Evolutionary conservation across 2,797 vertebrate genomes (phyloP), one percentile per base, ranked within the genome.

Genomic region (Coilia nasus): DNA sequence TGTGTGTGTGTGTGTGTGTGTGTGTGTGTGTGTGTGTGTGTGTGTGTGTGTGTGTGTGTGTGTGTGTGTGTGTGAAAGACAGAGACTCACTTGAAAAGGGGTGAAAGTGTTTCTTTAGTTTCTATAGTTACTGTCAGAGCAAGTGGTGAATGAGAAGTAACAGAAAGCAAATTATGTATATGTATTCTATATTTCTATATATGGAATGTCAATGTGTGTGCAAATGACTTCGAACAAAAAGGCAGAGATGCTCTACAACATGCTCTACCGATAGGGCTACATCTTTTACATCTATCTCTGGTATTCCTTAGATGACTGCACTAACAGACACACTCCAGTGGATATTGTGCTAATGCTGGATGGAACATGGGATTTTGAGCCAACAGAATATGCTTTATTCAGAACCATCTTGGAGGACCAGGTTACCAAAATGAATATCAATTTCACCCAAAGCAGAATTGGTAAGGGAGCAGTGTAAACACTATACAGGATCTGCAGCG

Each of bases 51-150:
- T 87, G 86, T 87, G 83, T n/a, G 85, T 54, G 57, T 83, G 86
- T 88, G 80, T 85, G 86, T 87, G 86, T 91, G 91, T 89, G 85
- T 86, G 47, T 89, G 93, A 84, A 91, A 67, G 82, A 75, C 10
- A 84, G 12, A 54, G 50, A 44, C 35, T 78, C 10, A 44, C 71
- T 78, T 78, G 15, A 44, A 78, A 78, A 78, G 44, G 71, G 71
- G 31, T 41, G 23, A 41, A 78, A 78, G 71, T 78, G 83, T 90
- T 89, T n/a, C n/a, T n/a, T n/a, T 89, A 84, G 83, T 90, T 90
- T 88, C 47, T 62, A 87, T 90, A 89, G 88, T 81, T 81, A 86
- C 83, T 71, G 80, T 44, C 17, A 54, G 35, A 67, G 59, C 57
- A 88, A 82, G 82, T 23, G 84, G n/a, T 81, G 41, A 81, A 81